A percentile compares a stretch with the other conserved stretches of the same genome.
Conservation (phyloP, 1,140 invertebrate genomes). For the Macrotrachela quadricornifera region DNA sequence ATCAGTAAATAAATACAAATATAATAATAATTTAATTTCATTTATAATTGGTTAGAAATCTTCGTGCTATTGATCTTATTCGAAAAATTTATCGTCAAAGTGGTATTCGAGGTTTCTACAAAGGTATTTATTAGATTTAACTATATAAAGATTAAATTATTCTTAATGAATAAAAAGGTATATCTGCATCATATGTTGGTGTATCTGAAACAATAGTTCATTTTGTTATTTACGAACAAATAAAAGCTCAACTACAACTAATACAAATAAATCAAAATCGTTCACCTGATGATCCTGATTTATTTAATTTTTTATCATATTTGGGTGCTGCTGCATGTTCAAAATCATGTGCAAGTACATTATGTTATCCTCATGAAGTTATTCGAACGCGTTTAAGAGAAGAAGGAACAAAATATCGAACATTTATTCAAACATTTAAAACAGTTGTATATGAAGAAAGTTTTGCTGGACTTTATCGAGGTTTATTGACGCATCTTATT, state of each 20-base stretch:
- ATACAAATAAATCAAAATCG: conserved; percentile 14
- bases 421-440: conserved; percentile 74
- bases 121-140: conserved; percentile 23
- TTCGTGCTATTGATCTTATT: conserved; percentile 27
- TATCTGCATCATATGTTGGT: conserved; percentile 91
- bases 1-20: no score
- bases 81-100: conserved; percentile 30
- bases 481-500: conserved; percentile 68
- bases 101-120: conserved; percentile 78
- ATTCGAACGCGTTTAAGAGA: conserved; percentile 73
- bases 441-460: conserved; percentile 71
- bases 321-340: conserved; percentile 78
- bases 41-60: conserved; percentile 7
- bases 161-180: conserved; percentile 18
- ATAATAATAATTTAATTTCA: no score
- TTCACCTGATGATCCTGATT: neutral
- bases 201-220: conserved; percentile 95
- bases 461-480: conserved; percentile 62
- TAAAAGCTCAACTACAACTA: conserved; percentile 37
- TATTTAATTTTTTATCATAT: conserved; percentile 61
- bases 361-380: conserved; percentile 91
- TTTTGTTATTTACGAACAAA: conserved; percentile 90
- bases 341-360: conserved; percentile 74
- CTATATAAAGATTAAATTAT: no score
- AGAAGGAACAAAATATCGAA: conserved; percentile 69